Percentiles rank a stretch among this genome's conserved stretches.
Evolutionary conservation across 2,113 vertebrate species (phyloP).

Genomic region (Mungos mungo): DNA sequence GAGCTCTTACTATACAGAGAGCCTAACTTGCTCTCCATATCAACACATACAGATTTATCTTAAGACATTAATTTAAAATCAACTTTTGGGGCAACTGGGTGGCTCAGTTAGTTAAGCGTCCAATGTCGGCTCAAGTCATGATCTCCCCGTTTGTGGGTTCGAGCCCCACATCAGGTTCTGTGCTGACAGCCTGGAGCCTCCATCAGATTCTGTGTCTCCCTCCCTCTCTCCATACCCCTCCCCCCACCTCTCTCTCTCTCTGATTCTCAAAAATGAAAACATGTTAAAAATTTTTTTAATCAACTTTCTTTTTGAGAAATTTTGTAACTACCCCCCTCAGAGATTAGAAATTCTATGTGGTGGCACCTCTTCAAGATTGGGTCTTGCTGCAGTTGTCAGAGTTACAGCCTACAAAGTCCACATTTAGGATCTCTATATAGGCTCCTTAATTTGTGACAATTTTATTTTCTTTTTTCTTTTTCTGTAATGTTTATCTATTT

Average conservation of each 20-base stretch:
- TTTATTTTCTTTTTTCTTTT: slow-evolving; percentile 14
- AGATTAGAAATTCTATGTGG: neutral
- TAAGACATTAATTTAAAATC: slow-evolving; percentile 27
- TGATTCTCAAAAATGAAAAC: no score
- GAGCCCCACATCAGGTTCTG: no score
- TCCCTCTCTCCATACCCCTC: no score
- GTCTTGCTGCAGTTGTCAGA: neutral
- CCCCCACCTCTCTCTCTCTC: no score
- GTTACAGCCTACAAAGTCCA: neutral
- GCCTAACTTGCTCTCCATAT: neutral
- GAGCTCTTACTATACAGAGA: neutral
- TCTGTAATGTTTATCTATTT: no score
- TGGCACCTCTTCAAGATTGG: neutral
- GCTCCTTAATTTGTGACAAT: slow-evolving; percentile 2
- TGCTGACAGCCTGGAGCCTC: no score
- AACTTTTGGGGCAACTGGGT: neutral
- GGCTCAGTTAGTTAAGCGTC: no score
- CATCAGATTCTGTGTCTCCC: no score
- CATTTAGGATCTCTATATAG: neutral
- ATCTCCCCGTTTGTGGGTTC: no score
- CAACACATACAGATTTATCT: slow-evolving; percentile 1
- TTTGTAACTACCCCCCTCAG: neutral
- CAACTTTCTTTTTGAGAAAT: neutral
- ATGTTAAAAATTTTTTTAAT: neutral
- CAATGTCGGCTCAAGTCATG: no score